Conservation (phyloP, 2,888 invertebrate species). For the Myopa tessellatipennis region DNA sequence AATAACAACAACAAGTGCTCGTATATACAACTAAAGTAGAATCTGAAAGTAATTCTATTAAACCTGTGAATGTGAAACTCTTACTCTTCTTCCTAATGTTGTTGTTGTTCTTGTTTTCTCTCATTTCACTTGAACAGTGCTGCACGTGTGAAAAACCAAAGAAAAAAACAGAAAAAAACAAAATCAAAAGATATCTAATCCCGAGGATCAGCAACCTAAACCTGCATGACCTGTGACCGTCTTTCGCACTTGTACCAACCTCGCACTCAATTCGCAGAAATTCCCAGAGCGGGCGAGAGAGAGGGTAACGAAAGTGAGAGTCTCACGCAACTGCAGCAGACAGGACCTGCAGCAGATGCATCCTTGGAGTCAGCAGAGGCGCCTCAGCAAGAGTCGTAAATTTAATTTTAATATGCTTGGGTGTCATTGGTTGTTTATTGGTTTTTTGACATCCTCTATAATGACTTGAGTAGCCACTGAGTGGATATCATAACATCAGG, state of each 20-base stretch:
- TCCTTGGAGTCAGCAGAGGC: neutral
- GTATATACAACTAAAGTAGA: neutral
- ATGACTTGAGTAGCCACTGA: neutral
- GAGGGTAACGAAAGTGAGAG: slow-evolving; percentile 14
- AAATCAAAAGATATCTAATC: neutral
- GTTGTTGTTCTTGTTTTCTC: neutral
- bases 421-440: neutral
- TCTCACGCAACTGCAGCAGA: neutral
- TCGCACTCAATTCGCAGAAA: slow-evolving; percentile 5
- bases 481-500: too few relatives aligned
- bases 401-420: slow-evolving; percentile 8
- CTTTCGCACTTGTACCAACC: neutral
- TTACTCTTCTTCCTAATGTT: neutral
- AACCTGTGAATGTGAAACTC: neutral
- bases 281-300: neutral
- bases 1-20: neutral
- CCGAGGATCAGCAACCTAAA: neutral
- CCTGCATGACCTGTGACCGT: slow-evolving; percentile 10
- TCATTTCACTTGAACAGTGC: neutral
- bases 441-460: neutral
- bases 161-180: neutral
- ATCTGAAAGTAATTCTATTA: too few relatives aligned
- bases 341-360: neutral
- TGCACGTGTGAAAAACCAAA: slow-evolving; percentile 13
- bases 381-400: slow-evolving; percentile 24